Evolutionary conservation across 37 sponge, comb jelly and placozoan genomes (phyloP).

Genomic region (Mnemiopsis leidyi): DNA sequence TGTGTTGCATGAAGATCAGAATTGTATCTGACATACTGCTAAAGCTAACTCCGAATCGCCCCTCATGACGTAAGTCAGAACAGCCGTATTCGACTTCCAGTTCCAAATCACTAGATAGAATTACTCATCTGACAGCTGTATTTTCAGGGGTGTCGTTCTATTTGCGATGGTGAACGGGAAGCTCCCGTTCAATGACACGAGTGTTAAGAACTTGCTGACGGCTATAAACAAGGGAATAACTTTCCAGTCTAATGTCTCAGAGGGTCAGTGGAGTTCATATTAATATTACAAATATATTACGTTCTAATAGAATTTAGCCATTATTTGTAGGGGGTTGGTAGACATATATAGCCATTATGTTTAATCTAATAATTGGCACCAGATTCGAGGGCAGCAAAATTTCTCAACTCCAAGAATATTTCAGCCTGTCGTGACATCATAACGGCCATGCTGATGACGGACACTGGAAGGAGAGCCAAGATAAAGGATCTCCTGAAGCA

Average conservation of each 20-base stretch:
- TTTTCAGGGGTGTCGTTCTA: slow-evolving; percentile 76
- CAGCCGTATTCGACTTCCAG: too few relatives aligned
- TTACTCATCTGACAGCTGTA: too few relatives aligned
- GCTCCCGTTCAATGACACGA: slow-evolving; percentile 86
- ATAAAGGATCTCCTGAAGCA: slow-evolving; percentile 13
- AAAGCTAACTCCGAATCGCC: too few relatives aligned
- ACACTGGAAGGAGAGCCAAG: neutral
- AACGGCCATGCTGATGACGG: slow-evolving; percentile 31
- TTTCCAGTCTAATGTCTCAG: slow-evolving; percentile 69
- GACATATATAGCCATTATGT: too few relatives aligned
- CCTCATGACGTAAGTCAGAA: too few relatives aligned
- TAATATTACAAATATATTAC: too few relatives aligned
- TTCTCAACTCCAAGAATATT: neutral
- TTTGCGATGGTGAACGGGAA: slow-evolving; percentile 86
- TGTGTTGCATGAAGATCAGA: too few relatives aligned
- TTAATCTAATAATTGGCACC: neutral
- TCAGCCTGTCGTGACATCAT: slow-evolving; percentile 45
- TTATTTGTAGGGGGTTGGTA: too few relatives aligned
- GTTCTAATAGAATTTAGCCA: too few relatives aligned
- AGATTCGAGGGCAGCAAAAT: neutral
- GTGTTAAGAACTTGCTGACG: slow-evolving; percentile 75
- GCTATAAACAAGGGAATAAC: slow-evolving; percentile 69
- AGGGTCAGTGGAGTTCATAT: slow-evolving; percentile 6
- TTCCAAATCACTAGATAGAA: too few relatives aligned
- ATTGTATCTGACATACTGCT: too few relatives aligned